A percentile compares a stretch with the other conserved stretches of the same genome.
Conservation (phyloP, 1,140 invertebrate species). For the Diorhabda carinulata region DNA sequence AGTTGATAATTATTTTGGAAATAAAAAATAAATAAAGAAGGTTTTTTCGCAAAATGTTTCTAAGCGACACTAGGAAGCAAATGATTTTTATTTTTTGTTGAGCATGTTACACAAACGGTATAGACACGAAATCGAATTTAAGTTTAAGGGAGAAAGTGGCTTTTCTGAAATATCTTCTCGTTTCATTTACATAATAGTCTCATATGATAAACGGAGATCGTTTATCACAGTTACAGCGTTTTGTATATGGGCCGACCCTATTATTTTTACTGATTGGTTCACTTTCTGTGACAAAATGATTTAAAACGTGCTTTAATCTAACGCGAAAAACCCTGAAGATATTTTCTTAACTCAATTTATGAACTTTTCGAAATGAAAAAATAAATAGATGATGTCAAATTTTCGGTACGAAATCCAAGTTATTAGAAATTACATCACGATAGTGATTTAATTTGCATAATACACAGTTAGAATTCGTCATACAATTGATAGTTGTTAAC, state of each 20-base stretch:
- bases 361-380: too few species aligned
- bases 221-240: constrained; percentile 16
- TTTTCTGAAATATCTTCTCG: constrained; percentile 18
- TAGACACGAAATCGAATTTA: neutral
- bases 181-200: constrained; percentile 20
- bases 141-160: constrained; percentile 13
- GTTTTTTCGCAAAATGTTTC: too few species aligned
- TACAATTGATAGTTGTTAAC: neutral
- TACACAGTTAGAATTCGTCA: too few species aligned
- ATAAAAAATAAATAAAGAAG: too few species aligned
- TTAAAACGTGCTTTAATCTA: constrained; percentile 17
- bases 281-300: constrained; percentile 27
- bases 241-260: constrained; percentile 19
- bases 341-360: constrained; percentile 4
- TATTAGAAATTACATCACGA: too few species aligned
- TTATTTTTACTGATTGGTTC: constrained; percentile 28
- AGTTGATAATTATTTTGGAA: too few species aligned
- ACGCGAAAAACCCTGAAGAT: constrained; percentile 2
- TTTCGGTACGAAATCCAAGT: too few species aligned
- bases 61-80: neutral
- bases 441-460: too few species aligned
- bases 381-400: too few species aligned
- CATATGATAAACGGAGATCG: constrained; percentile 18
- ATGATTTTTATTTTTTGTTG: neutral
- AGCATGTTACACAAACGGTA: neutral